These are phyloP conservation scores for Brachionus calyciflorus DNA, from an alignment of 1,140 invertebrate species.

Conservation along the genomic window DNA sequence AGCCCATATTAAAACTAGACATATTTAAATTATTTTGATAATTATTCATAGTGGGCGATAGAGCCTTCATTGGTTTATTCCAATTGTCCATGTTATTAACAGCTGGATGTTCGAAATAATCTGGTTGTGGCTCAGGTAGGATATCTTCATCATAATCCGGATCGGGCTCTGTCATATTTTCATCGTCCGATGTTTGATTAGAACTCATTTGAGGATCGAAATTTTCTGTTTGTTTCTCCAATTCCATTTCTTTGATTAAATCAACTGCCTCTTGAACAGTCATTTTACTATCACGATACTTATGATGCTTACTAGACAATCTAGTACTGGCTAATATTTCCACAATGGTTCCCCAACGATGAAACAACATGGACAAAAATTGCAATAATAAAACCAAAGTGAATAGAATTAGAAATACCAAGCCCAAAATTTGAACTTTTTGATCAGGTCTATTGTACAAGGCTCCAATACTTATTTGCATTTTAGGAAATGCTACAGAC, in stretches of 20 bases:
- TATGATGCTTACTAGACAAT: constrained; percentile 38
- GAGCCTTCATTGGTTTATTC: neutral
- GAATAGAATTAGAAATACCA: constrained; percentile 62
- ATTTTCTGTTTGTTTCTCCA: constrained; percentile 1
- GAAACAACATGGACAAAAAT: constrained; percentile 62
- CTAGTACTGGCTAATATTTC: constrained; percentile 54
- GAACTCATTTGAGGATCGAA: neutral
- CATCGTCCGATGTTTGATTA: neutral
- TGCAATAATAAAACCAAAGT: constrained; percentile 61
- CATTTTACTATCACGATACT: constrained; percentile 10
- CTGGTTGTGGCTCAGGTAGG: neutral
- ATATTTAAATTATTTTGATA: neutral
- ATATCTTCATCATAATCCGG: constrained; percentile 43
- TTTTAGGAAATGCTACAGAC: constrained; percentile 82
- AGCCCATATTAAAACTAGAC: neutral
- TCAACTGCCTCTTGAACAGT: constrained; percentile 39
- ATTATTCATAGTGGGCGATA: constrained; percentile 1
- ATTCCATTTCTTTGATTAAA: constrained; percentile 42
- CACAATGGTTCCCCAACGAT: constrained; percentile 58
- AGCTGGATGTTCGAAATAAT: constrained; percentile 46
- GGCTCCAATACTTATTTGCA: constrained; percentile 68
- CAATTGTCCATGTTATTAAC: constrained; percentile 46
- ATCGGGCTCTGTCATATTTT: constrained; percentile 26
- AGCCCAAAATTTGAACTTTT: constrained; percentile 60
- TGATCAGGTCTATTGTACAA: constrained; percentile 49